Base-by-base conservation (phyloP, 1,140 invertebrate species). In the Trichogramma pretiosum region DNA sequence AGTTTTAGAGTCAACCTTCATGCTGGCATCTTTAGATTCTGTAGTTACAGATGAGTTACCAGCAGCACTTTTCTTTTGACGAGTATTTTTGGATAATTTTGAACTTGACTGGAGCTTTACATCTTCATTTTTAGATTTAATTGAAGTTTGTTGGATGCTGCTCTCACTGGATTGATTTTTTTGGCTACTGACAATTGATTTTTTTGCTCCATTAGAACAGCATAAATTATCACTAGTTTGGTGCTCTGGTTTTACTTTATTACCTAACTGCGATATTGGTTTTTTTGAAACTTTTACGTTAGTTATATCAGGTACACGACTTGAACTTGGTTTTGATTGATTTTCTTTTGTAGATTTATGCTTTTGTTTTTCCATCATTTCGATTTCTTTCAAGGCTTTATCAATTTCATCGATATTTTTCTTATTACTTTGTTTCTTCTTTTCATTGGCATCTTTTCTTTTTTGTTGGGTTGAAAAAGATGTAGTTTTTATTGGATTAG, bases 401-500 rank as follows among this genome's bases (percentile, higher is more conserved):
- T 81, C 79, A 53, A 81, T 76, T 55, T 82, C 78, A 57, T 80
- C 75, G 40, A 74, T 74, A 3, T 62, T 48, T 26, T 53, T 50
- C 45, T 68, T 70, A 18, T 48, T 33, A 49, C 69, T 76, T 56
- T 74, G 78, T 55, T 72, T 76, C 51, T 70, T 70, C 37, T 68
- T 58, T 43, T 63, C 72, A 10, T 62, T 61, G n/a, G n/a, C n/a
- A n/a, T 70, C 48, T 65, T 72, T 62, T 72, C 35, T 67, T 63
- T 4, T 21, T 21, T 17, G 24, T 37, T 37, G 35, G 13, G 13
- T 38, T 11, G 5, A 28, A 10, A 9, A 1, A 22, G 34, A 8
- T 43, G 1, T 17, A 19, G 2, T 22, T 50, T 51, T 50, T 19
- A 48, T 42, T 34, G n/a, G n/a, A n/a, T n/a, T n/a, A n/a, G n/a